These are phyloP conservation scores for Drosophila pegasa DNA, from an alignment of 2,888 invertebrate species.

Conservation along the genomic window DNA sequence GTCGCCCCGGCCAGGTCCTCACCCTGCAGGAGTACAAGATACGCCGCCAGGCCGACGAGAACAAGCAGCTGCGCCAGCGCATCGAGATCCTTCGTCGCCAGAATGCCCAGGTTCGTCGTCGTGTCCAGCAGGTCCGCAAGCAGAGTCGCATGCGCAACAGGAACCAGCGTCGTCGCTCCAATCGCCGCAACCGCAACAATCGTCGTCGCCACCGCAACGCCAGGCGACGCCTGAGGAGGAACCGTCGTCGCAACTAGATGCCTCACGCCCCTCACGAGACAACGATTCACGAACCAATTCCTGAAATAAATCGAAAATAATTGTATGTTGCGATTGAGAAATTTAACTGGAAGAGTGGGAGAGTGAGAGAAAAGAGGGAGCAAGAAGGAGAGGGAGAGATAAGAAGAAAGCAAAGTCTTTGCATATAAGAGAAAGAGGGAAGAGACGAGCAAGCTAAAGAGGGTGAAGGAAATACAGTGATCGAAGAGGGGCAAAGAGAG, in stretches of 20 bases:
- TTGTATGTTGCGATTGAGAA: neutral
- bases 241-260: conserved; percentile 24
- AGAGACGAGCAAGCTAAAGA: neutral
- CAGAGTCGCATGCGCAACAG: neutral
- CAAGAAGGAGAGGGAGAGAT: no score
- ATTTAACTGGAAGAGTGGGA: neutral
- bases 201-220: conserved; percentile 21
- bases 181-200: conserved; percentile 8
- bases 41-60: conserved; percentile 54
- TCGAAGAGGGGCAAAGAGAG: neutral
- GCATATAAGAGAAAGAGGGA: neutral
- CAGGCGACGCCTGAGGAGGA: conserved; percentile 11
- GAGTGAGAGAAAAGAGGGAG: neutral
- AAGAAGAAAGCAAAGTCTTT: neutral
- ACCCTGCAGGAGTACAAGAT: conserved; percentile 47
- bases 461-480: neutral
- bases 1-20: neutral
- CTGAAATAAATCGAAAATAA: conserved; percentile 38
- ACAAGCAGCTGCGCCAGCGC: conserved; percentile 45
- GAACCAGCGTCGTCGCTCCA: conserved; percentile 27
- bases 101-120: conserved; percentile 1
- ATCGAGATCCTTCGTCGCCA: conserved; percentile 8
- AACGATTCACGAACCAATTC: conserved; percentile 2
- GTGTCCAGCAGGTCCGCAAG: neutral
- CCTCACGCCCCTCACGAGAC: neutral